Evolutionary conservation across 2,113 vertebrate species (phyloP), one percentile per base, ranked within the genome.

Genomic region (Indicator maculatus): DNA sequence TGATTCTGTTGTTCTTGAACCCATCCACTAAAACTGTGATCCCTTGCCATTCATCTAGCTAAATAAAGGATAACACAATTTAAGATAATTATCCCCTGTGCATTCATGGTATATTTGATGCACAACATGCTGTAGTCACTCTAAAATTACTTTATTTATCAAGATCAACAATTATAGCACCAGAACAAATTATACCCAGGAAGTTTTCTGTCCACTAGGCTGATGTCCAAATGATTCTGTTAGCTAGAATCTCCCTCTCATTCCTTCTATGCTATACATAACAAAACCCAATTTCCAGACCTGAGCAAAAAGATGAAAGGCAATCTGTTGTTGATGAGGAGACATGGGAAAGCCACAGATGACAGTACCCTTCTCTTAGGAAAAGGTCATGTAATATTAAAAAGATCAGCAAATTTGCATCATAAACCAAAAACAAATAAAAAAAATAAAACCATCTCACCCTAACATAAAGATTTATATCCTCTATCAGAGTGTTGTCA

Each of bases 131-230:
- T 55, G 92, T 39, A 88, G 70, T 69, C 50, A n/a, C 55, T 70
- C 58, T 63, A 65, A 79, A 89, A 91, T 76, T 53, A 41, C 39
- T 92, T 86, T 80, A 84, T 86, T 89, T 87, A 86, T 84, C 53
- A 44, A 82, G 77, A 65, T 45, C 65, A 81, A 80, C 65, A 83
- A 66, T 81, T 81, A 78, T 14, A 61, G 47, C 63, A 75, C 70
- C 61, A 86, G 77, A 92, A 13, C 53, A 74, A 81, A 78, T 81
- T 28, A 26, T 9, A 83, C 13, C 28, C 1, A 5, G 85, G 60
- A 55, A 69, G 24, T 1, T 8, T 58, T 55, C 85, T 71, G 90
- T 63, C 53, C 53, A 53, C 30, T 14, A n/a, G 26, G 23, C 18
- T n/a, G 47, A 81, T 17, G 59, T 16, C 5, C 38, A 74, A 56